Percentiles rank a stretch among this genome's conserved stretches.
Conservation (phyloP, 2,888 invertebrate genomes). For the Cosmia trapezina region DNA sequence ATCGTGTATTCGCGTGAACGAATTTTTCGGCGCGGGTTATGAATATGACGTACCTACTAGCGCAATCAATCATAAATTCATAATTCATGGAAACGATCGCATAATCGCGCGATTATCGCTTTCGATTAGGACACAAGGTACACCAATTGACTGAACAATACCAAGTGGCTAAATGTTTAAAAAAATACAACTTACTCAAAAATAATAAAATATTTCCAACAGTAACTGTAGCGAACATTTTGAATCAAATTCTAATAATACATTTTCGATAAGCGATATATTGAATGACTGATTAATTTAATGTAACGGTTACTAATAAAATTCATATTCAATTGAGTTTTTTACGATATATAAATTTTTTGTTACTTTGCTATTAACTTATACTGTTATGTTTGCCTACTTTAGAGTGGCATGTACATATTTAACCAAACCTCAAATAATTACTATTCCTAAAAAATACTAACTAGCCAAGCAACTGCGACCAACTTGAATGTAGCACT, state of each 20-base stretch:
- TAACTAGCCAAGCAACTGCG: no score
- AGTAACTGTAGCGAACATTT: constrained; percentile 46
- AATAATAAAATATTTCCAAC: constrained; percentile 32
- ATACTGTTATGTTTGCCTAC: no score
- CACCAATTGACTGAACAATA: not conserved
- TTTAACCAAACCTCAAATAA: no score
- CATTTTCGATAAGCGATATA: constrained; percentile 18
- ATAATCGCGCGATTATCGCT: not conserved
- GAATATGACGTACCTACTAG: no score
- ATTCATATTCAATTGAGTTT: constrained; percentile 2
- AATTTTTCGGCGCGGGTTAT: no score
- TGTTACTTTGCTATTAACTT: not conserved
- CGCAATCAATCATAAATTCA: not conserved
- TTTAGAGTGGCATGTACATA: no score
- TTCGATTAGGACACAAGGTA: not conserved
- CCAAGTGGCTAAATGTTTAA: not conserved
- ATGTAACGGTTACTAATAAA: not conserved
- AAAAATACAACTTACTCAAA: constrained; percentile 29
- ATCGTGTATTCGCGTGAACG: not conserved
- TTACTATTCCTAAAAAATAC: no score
- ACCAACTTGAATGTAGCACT: no score
- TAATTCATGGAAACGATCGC: not conserved
- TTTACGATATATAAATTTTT: not conserved
- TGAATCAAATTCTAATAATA: constrained; percentile 5
- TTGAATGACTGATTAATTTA: not conserved